A percentile compares a stretch with the other conserved stretches of the same genome.
These are phyloP conservation scores for Rhinichthys osculus DNA, from an alignment of 2,797 vertebrate genomes.

Conservation along the genomic window DNA sequence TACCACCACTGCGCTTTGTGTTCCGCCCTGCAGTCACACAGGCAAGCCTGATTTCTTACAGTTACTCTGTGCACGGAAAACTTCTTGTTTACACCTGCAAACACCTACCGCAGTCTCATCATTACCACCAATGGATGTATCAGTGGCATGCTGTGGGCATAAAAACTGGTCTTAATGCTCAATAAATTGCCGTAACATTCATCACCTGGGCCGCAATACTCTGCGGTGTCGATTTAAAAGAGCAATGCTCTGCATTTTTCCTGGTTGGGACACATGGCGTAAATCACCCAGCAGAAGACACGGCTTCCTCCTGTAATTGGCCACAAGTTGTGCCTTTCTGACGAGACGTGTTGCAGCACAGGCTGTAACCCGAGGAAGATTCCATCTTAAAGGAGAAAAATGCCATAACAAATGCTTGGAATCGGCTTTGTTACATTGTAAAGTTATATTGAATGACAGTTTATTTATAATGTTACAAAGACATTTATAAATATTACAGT, in stretches of 20 bases:
- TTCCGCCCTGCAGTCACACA: conserved; percentile 70
- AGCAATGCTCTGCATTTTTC: conserved; percentile 52
- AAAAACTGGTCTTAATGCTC: conserved; percentile 4
- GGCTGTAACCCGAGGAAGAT: conserved; percentile 77
- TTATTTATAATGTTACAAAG: not conserved
- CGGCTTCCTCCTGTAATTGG: conserved; percentile 69
- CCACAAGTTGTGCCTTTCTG: conserved; percentile 68
- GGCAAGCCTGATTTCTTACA: conserved; percentile 71
- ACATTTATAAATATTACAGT: not conserved
- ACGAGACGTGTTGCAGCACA: conserved; percentile 82
- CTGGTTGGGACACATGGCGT: conserved; percentile 50
- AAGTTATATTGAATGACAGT: not conserved
- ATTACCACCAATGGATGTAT: conserved; percentile 1
- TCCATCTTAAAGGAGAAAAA: conserved; percentile 80
- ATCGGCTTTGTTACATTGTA: conserved; percentile 22
- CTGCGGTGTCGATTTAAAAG: conserved; percentile 58
- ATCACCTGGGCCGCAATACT: conserved; percentile 27
- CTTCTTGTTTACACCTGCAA: conserved; percentile 43
- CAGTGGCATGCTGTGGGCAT: conserved; percentile 46
- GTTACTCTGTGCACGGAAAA: conserved; percentile 33
- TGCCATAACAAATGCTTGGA: conserved; percentile 77
- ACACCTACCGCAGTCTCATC: conserved; percentile 42
- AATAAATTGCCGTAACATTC: conserved; percentile 41
- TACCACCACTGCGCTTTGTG: conserved; percentile 74
- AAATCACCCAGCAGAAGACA: conserved; percentile 63